Base-by-base conservation (phyloP, 2,113 vertebrate genomes). In the chimpanzee (Pan troglodytes) region DNA sequence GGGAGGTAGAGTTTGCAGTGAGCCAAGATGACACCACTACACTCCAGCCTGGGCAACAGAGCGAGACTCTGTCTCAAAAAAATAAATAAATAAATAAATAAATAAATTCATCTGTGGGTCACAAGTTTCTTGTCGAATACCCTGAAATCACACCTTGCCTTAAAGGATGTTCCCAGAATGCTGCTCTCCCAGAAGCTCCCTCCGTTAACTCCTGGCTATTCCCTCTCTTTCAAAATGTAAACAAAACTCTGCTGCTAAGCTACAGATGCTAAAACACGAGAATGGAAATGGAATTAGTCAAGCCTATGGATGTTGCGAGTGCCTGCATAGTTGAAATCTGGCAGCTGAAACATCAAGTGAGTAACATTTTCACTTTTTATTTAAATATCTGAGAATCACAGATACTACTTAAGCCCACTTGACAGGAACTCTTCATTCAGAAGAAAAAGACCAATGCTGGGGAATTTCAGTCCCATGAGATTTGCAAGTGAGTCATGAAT, bases 361-460 rank as follows among this genome's bases (percentile, higher is more conserved):
- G 9, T 10, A 35, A 61, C 1, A 35, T 27, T 57, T 88, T 95
- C 48, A 92, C 22, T 90, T 94, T 93, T 90, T 50, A 88, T 64
- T 61, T 30, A 81, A 52, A 64, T 92, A n/a, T 45, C 55, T 87
- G 61, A 70, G 76, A 72, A 76, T 83, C 27, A 61, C 40, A 81
- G 72, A 70, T 16, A 67, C 8, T 79, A 50, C 20, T 32, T 57
- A 61, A 82, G 68, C 16, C 38, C 45, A 80, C 40, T 45, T 64
- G 61, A 81, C 22, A 82, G 43, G 52, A 72, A 13, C 50, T 73
- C 82, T 92, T 76, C n/a, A 83, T 89, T 87, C 55, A 95, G 75
- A 95, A 93, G n/a, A 68, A 88, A 96, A 93, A 93, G 79, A 52
- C 52, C 45, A 90, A 1, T 55, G n/a, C 30, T 73, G 57, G 73